A percentile compares a stretch with the other conserved stretches of the same genome.
These are phyloP conservation scores for Muricea muricata DNA, from an alignment of 92 coral and sea anemone species.

Conservation along the genomic window DNA sequence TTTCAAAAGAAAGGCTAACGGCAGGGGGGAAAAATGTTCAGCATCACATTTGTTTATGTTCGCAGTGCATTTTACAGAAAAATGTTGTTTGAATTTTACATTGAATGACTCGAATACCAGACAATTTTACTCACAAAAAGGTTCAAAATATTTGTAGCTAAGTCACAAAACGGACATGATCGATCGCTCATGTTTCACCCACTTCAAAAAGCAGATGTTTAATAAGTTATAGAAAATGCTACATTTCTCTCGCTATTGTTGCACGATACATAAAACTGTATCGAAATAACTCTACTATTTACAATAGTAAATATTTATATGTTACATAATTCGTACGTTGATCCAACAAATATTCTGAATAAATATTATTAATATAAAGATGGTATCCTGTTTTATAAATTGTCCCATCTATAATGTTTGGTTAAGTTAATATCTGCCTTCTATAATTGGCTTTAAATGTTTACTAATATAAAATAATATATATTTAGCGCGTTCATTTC, in stretches of 20 bases:
- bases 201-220: no score
- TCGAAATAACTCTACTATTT: not conserved
- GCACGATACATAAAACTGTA: conserved; percentile 44
- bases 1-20: not conserved
- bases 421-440: conserved; percentile 16
- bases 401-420: not conserved
- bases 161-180: no score
- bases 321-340: not conserved
- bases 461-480: conserved; percentile 16
- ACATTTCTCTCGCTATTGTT: not conserved
- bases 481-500: conserved; percentile 17
- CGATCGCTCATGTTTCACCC: no score
- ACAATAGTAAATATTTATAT: conserved; percentile 44
- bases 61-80: no score
- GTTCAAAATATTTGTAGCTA: no score
- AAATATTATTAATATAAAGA: conserved; percentile 30
- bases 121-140: not conserved
- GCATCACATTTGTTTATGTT: no score
- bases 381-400: conserved; percentile 18
- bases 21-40: not conserved
- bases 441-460: conserved; percentile 18
- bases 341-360: conserved; percentile 11
- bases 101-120: not conserved
- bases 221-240: not conserved
- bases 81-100: no score